A percentile compares a stretch with the other conserved stretches of the same genome.
Conservation (phyloP, 2,113 vertebrate genomes). For the Tupaia chinensis region DNA sequence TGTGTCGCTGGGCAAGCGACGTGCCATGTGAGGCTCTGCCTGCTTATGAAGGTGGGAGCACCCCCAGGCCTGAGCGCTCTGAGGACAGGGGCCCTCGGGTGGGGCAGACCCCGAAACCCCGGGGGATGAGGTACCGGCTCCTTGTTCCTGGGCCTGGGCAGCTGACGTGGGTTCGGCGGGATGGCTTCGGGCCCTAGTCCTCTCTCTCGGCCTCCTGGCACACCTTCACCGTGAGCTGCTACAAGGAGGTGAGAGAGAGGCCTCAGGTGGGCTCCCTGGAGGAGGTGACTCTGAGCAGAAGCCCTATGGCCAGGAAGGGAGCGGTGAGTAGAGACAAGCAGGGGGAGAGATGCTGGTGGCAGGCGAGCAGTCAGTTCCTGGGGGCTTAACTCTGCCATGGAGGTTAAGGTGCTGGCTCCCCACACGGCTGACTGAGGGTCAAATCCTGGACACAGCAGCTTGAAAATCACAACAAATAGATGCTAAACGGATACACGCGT, state of each 20-base stretch:
- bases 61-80: neutral
- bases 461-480: no score
- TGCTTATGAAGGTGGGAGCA: no score
- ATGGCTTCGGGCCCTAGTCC: neutral
- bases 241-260: neutral
- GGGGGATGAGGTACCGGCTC: accelerated
- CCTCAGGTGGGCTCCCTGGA: neutral
- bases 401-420: no score
- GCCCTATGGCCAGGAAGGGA: no score
- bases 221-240: neutral
- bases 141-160: no score
- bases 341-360: no score
- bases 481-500: no score
- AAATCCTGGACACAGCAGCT: no score
- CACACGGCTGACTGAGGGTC: no score
- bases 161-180: neutral
- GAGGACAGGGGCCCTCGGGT: neutral
- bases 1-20: neutral
- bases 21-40: neutral
- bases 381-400: neutral
- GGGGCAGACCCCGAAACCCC: neutral
- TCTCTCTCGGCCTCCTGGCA: neutral
- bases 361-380: no score
- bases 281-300: neutral
- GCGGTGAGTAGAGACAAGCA: no score